phyloP scores from a whole-genome alignment of 1,140 invertebrate genomes.

The Bathynomus jamesi region DNA sequence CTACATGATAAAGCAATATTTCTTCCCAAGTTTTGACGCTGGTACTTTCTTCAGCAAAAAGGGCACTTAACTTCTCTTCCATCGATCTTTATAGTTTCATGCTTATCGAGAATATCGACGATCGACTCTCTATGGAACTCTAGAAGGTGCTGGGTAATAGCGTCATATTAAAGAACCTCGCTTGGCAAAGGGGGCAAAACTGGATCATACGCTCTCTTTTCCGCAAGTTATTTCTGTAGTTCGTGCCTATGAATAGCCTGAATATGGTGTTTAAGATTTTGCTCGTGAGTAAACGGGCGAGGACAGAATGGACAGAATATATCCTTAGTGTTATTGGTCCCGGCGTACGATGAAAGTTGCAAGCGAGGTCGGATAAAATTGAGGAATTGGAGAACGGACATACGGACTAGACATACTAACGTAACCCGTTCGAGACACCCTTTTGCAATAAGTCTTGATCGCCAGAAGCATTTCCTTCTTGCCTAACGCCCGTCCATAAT shows the following conservation, averaged over 20 bases:
- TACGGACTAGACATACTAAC: constrained; percentile 34
- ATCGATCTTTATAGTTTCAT: constrained; percentile 19
- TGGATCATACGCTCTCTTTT: constrained; percentile 20
- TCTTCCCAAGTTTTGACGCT: constrained; percentile 26
- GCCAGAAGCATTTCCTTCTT: too few relatives aligned
- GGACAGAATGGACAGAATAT: constrained; percentile 36
- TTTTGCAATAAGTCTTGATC: too few relatives aligned
- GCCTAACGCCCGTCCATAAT: constrained; percentile 27
- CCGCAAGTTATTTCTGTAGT: constrained; percentile 22
- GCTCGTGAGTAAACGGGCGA: constrained; percentile 29
- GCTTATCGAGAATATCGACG: constrained; percentile 27
- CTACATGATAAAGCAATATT: constrained; percentile 29
- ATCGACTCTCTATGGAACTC: constrained; percentile 34
- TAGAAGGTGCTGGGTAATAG: constrained; percentile 29
- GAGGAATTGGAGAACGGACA: constrained; percentile 26
- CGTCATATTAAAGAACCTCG: constrained; percentile 28
- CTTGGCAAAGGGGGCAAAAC: constrained; percentile 31
- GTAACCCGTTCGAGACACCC: constrained; percentile 22
- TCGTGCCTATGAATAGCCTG: constrained; percentile 27
- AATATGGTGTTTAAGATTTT: constrained; percentile 25
- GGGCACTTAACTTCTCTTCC: constrained; percentile 28
- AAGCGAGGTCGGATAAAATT: constrained; percentile 25
- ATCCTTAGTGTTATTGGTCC: neutral
- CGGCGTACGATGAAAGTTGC: constrained; percentile 26
- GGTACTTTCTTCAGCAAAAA: constrained; percentile 33